Evolutionary conservation across 2,888 invertebrate genomes (phyloP), one percentile per base, ranked within the genome.

Genomic region (Xestia rhomboidea): DNA sequence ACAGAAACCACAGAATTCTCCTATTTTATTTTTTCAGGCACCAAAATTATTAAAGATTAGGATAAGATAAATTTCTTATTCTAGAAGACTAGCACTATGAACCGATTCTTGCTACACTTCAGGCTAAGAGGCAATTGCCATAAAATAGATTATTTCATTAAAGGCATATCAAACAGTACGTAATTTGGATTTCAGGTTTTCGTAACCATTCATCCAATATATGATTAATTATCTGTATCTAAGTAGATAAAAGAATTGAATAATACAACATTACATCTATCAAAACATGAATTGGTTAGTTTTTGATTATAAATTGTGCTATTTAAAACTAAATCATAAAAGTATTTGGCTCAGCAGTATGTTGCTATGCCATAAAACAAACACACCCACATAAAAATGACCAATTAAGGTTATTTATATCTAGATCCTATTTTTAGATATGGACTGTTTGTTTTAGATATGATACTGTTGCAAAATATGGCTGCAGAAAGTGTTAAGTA

Each of bases 321-420:
- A 6, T 34, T 27, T 27, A 54, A 49, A 66, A 38, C 13, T 71
- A 54, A 64, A 73, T 46, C 30, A 41, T 54, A 34, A 49, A 57
- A 18, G 27, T 46, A 62, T 66, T 74, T 44, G 1, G 49, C 27
- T 81, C 57, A 44, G 57, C 27, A 51, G 46, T 49, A 30, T 67
- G 41, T 49, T 76, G 46, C 54, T 34, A 68, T 34, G 63, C 4
- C 41, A 51, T 27, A 64, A 13, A n/a, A 41, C 24, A 68, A 51
- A 82, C 82, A 75, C 64, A 68, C 57, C 57, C 54, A 79, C 54
- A 60, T 57, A 27, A n/a, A 67, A 82, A 67, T 69, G n/a, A 67
- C 54, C 66, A 82, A 80, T 81, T 82, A 82, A 82, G 83, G 70
- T 77, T 77, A 67, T 82, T 82, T 70, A 82, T 69, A 70, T 67